Base-by-base conservation (phyloP, 2,113 vertebrate species). In the Scopus umbretta region DNA sequence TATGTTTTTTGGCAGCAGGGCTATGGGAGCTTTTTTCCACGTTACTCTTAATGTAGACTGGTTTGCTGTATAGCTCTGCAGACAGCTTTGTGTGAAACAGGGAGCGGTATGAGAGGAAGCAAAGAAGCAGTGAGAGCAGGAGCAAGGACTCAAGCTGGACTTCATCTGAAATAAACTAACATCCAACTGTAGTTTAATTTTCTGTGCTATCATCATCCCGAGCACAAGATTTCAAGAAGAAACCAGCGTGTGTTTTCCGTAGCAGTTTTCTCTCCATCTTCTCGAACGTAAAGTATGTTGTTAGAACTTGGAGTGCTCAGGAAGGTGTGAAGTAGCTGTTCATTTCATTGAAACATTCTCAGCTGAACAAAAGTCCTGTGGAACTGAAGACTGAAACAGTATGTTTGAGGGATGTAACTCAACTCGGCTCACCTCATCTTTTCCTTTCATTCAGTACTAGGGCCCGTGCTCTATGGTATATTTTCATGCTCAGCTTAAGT, bases 41-140 rank as follows among this genome's bases (percentile, higher is more conserved):
- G 0, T 38, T 63, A 3, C 19, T 29, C 9, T 23, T 7, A 4
- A 2, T 7, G 40, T 45, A 8, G 38, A 15, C 4, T 8, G 11
- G 36, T 20, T 71, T 11, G 5, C 6, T 9, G 21, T 43, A 2
- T 14, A 4, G 30, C 68, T 47, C 34, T 26, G 53, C 40, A 18
- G 52, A 11, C 8, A 25, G 50, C 65, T 43, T 15, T 11, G 34
- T 43, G 14, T 32, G 45, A 29, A 8, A 12, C 4, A 14, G 42
- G n/a, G 50, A 43, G 53, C 7, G 2, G 38, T 9, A 5, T 6
- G 32, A 45, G 32, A 11, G n/a, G 71, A 40, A 36, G 45, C 25
- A 32, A 40, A 53, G 75, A 11, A 32, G 30, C 49, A 14, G 23
- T 1, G 5, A 62, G 68, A 9, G 6, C 30, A 17, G 42, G 53